Evolutionary conservation across 64 coral and sea anemone genomes (phyloP), one percentile per base, ranked within the genome.

Genomic region (Porites lutea): DNA sequence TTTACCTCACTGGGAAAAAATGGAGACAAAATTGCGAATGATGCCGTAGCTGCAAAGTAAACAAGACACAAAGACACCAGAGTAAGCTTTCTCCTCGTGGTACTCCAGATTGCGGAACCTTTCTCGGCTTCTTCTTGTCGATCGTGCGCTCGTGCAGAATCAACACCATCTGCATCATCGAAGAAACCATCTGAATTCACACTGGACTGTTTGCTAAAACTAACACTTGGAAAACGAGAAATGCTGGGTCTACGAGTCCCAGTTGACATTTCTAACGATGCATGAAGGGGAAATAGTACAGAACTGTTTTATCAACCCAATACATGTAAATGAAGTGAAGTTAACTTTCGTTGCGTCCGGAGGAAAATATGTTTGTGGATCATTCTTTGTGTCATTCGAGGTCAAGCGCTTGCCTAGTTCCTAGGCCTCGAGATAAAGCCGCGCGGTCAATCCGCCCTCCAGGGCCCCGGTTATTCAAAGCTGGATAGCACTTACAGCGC

Each of bases 1-100:
- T 48, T 77, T 83, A 98, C 96, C 89, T 98, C 96, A 60, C 84
- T 81, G 0, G 96, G 96, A 66, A 94, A 98, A 82, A 98, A 98
- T 3, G 96, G 96, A 48, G 96, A 88, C 14, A 98, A 82, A 52
- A 98, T 90, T 11, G 96, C 94, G 71, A 94, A 98, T 0, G 92
- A 86, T 13, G 96, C 96, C 43, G 88, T 91, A 3, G 89, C 87
- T 6, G 92, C 89, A 70, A 98, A 94, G 72, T 98, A 98, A 55
- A 98, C 92, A 5, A 94, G 49, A 51, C 83, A 82, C 9, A 98
- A 66, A 1, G 89, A 86, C 2, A 98, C 71, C 49, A 98, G 62
- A 18, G 92, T 98, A 6, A 98, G 79, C 15, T 94, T 98, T 72
- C 91, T 94, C 11, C 86, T 87, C 13, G 90, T 89, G 6, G 95